Evolutionary conservation across 2,113 vertebrate genomes (phyloP), one percentile per base, ranked within the genome.

Genomic region (Panthera tigris): DNA sequence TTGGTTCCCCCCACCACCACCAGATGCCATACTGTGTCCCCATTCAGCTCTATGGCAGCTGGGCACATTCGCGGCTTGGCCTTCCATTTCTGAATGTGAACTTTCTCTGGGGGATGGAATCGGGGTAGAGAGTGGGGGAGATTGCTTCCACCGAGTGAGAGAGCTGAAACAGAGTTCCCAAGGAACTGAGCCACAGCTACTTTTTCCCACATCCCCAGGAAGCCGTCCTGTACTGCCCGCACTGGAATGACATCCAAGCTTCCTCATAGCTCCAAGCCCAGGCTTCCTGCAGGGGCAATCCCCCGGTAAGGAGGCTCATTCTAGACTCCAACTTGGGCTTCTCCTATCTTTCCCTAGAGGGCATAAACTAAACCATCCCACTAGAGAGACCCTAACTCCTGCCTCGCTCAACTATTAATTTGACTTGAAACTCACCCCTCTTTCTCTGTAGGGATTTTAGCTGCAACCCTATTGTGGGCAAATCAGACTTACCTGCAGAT

Each of bases 361-460:
- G 10, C 23, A 33, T 41, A 25, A 63, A 66, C 63, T 3, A 78
- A 83, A 87, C 41, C 21, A 83, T 69, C 29, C 55, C 41, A 39
- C 50, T 33, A 25, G 29, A 16, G 31, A 95, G 68, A 76, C 45
- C 36, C n/a, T 31, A 41, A 73, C 50, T 74, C 83, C 21, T 1
- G 0, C 81, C 76, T 76, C 0, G 1, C 91, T 45, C 41, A 27
- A 33, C 29, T 48, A 78, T 76, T 18, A 29, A 74, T 76, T 29
- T 93, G 81, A 76, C 48, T 65, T 84, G 36, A 91, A 76, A 81
- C 21, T 36, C 45, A 10, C 15, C 81, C 66, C 0, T 65, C 88
- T 91, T 81, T 97, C 39, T 88, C 93, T 23, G 5, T 48, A n/a
- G 78, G 93, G 48, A 78, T 16, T 84, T 33, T 80, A 91, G 52